phyloP scores from a whole-genome alignment of 2,888 invertebrate species.

The Macrophya alboannulata region DNA sequence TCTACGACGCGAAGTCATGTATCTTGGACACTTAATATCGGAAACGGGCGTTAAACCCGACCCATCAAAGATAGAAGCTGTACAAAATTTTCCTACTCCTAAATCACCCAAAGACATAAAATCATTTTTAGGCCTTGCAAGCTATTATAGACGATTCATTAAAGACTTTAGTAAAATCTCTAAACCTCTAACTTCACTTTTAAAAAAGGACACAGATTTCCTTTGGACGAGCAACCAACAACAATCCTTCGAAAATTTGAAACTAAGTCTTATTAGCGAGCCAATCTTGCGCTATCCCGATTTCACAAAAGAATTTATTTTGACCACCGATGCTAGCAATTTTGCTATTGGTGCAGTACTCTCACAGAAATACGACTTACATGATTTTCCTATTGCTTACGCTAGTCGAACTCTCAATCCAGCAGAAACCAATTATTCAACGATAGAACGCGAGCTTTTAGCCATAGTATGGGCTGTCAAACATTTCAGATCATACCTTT shows the following conservation, averaged over 20 bases:
- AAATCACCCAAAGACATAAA: conserved; percentile 63
- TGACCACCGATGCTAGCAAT: conserved; percentile 74
- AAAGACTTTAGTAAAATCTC: conserved; percentile 66
- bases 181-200: conserved; percentile 66
- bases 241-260: conserved; percentile 57
- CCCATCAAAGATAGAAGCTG: conserved; percentile 62
- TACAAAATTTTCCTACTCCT: conserved; percentile 64
- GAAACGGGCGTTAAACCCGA: conserved; percentile 68
- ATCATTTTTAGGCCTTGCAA: conserved; percentile 69
- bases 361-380: conserved; percentile 69
- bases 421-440: conserved; percentile 73
- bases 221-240: conserved; percentile 62
- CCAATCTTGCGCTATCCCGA: conserved; percentile 68
- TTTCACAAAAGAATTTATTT: conserved; percentile 67
- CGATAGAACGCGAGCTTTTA: conserved; percentile 75
- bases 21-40: conserved; percentile 67
- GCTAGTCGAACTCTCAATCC: conserved; percentile 71
- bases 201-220: conserved; percentile 65
- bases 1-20: conserved; percentile 65
- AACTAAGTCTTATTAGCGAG: conserved; percentile 26
- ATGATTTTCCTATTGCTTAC: conserved; percentile 71
- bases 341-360: conserved; percentile 68
- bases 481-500: conserved; percentile 75
- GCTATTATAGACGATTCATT: conserved; percentile 74
- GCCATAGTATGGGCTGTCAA: conserved; percentile 73